Percentiles rank a stretch among this genome's conserved stretches.
phyloP scores from a whole-genome alignment of 2,888 invertebrate species.

The Mycalesis mineus region DNA sequence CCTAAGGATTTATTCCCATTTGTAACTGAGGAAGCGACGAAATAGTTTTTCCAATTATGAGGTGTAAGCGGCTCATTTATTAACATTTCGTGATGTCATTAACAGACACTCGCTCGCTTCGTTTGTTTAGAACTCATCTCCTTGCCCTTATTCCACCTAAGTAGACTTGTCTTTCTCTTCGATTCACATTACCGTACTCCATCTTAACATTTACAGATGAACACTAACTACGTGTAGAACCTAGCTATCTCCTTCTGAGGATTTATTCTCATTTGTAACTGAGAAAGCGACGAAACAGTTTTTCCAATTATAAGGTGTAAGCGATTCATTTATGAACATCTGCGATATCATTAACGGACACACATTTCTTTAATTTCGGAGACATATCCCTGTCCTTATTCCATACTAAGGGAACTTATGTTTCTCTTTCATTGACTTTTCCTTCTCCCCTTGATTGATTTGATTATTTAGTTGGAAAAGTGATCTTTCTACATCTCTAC shows the following conservation, averaged over 20 bases:
- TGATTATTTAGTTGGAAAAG: too few species aligned
- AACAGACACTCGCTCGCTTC: neutral
- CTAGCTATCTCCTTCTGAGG: constrained; percentile 70
- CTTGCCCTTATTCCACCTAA: too few species aligned
- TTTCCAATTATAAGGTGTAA: constrained; percentile 75
- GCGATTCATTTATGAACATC: constrained; percentile 74
- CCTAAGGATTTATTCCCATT: constrained; percentile 77
- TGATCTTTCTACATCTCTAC: too few species aligned
- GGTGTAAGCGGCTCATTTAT: constrained; percentile 73
- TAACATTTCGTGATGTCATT: constrained; percentile 51
- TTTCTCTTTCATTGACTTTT: too few species aligned
- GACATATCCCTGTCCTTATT: too few species aligned
- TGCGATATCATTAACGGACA: constrained; percentile 26
- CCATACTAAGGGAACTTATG: too few species aligned
- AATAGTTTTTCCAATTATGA: constrained; percentile 77
- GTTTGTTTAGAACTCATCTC: neutral
- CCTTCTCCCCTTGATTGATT: too few species aligned
- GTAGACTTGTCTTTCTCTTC: too few species aligned
- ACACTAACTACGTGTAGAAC: constrained; percentile 46
- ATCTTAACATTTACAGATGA: too few species aligned
- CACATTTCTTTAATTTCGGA: neutral
- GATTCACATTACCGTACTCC: too few species aligned
- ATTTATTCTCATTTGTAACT: constrained; percentile 77
- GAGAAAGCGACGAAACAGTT: constrained; percentile 74
- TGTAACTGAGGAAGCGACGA: constrained; percentile 74